Evolutionary conservation across 2,888 invertebrate species (phyloP).

Genomic region (Steinernema carpocapsae): DNA sequence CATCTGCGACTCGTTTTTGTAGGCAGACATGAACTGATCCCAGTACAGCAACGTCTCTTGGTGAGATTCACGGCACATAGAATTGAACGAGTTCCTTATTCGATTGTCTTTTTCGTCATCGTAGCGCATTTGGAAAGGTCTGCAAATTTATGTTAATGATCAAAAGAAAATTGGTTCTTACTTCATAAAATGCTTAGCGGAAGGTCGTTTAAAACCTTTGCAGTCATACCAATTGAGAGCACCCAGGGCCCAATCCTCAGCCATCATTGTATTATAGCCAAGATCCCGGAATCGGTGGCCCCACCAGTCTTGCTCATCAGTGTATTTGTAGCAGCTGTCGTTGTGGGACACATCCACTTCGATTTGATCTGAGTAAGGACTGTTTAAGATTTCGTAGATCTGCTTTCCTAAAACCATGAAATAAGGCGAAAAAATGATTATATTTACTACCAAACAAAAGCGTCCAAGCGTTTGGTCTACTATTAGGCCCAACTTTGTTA

Average conservation of each 20-base stretch:
- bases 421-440: too few relatives aligned
- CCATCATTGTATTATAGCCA: conserved; percentile 25
- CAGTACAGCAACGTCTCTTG: conserved; percentile 26
- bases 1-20: conserved; percentile 25
- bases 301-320: not conserved
- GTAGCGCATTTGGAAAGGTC: conserved; percentile 5
- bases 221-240: conserved; percentile 30
- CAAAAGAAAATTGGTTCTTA: too few relatives aligned
- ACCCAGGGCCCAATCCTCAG: conserved; percentile 9
- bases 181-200: conserved; percentile 39
- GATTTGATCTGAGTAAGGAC: too few relatives aligned
- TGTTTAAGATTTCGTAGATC: too few relatives aligned
- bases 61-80: too few relatives aligned
- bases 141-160: too few relatives aligned
- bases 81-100: too few relatives aligned
- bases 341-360: not conserved
- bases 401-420: not conserved
- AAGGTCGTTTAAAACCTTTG: conserved; percentile 9
- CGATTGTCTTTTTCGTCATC: too few relatives aligned
- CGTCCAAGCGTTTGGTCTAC: conserved; percentile 16
- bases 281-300: not conserved
- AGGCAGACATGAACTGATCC: conserved; percentile 37
- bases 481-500: conserved; percentile 4
- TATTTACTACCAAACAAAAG: conserved; percentile 17
- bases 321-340: not conserved